Conservation (phyloP, 2,113 vertebrate genomes). For the Hemiscyllium ocellatum region DNA sequence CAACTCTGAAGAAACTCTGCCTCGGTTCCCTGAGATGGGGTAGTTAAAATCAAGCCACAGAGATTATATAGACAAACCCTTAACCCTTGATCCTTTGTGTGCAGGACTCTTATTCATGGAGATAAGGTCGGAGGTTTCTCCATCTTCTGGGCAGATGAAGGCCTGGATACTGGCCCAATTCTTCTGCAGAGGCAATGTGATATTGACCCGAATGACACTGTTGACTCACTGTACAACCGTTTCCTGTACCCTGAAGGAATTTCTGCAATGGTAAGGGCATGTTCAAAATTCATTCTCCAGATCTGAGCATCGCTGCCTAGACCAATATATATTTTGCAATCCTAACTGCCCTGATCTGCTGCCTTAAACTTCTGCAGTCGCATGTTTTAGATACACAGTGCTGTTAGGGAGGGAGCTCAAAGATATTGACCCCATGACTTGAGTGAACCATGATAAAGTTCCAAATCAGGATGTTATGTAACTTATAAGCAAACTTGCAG, state of each 20-base stretch:
- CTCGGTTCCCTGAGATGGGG: not conserved
- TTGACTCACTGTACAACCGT: slow-evolving; percentile 85
- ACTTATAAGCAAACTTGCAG: no score
- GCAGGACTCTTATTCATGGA: slow-evolving; percentile 91
- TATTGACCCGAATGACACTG: slow-evolving; percentile 78
- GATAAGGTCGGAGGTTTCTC: slow-evolving; percentile 88
- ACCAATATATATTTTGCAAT: not conserved
- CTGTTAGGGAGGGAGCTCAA: not conserved
- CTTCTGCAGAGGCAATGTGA: slow-evolving; percentile 82
- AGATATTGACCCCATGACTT: not conserved
- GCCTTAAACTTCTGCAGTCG: not conserved
- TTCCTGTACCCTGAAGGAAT: slow-evolving; percentile 95
- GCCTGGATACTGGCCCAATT: slow-evolving; percentile 90
- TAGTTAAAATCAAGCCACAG: not conserved
- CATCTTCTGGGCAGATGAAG: slow-evolving; percentile 94
- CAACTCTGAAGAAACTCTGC: not conserved
- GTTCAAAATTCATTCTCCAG: not conserved
- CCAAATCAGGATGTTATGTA: not conserved
- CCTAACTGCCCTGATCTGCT: not conserved
- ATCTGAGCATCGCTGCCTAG: not conserved
- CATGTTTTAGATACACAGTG: not conserved
- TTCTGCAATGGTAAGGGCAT: slow-evolving; percentile 78
- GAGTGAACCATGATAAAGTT: no score
- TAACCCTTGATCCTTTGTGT: not conserved
- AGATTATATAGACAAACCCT: not conserved